Evolutionary conservation across 2,797 vertebrate genomes (phyloP).

Genomic region (Sciurus vulgaris): DNA sequence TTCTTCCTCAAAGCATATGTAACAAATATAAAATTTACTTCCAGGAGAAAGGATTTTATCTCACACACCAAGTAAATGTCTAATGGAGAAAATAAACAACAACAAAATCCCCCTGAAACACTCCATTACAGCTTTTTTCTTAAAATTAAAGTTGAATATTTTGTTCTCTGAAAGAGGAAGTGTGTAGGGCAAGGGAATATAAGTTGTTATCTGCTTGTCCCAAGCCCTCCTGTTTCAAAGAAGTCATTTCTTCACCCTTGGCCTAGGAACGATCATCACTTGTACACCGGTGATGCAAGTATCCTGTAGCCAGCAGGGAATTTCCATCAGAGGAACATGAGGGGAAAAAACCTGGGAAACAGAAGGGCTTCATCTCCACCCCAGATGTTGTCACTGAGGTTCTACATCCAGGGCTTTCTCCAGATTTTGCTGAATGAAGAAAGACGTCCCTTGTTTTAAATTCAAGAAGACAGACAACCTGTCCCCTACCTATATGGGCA

Average conservation of each 20-base stretch:
- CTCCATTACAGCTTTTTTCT: neutral
- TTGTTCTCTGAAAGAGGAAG: slow-evolving; percentile 6
- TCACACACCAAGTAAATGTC: neutral
- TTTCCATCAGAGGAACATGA: slow-evolving; percentile 13
- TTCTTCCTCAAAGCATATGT: neutral
- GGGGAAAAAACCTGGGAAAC: neutral
- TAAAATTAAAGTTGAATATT: neutral
- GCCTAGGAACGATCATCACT: neutral
- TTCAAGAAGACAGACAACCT: neutral
- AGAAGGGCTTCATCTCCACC: neutral
- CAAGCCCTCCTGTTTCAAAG: neutral
- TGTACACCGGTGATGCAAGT: neutral
- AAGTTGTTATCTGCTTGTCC: neutral
- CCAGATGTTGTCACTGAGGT: neutral
- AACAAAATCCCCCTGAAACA: neutral
- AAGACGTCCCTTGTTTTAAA: neutral
- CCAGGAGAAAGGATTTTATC: neutral
- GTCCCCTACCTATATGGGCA: neutral
- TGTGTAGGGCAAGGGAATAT: neutral
- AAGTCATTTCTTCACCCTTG: neutral
- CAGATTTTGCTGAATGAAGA: neutral
- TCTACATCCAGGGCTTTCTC: neutral
- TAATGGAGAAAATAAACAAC: neutral
- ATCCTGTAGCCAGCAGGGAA: neutral
- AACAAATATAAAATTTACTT: slow-evolving; percentile 32